These are phyloP conservation scores for Labeo rohita DNA, from an alignment of 2,113 vertebrate genomes.

Conservation along the genomic window DNA sequence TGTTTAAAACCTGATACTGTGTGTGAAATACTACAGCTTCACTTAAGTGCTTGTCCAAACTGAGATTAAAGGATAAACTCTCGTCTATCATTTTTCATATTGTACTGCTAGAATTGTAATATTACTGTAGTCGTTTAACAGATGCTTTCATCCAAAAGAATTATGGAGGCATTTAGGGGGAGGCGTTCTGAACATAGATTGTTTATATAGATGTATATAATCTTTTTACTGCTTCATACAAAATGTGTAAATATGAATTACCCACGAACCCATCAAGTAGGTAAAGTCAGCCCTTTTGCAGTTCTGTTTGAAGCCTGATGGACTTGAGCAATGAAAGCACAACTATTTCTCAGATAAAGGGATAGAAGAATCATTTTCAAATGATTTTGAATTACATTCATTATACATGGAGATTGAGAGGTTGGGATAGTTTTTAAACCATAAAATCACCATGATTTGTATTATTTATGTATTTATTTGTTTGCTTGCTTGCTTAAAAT, in stretches of 20 bases:
- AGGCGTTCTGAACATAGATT: no score
- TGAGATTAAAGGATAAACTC: not conserved
- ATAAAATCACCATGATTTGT: no score
- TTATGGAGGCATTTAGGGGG: not conserved
- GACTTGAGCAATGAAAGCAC: not conserved
- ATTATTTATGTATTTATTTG: no score
- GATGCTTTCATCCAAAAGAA: not conserved
- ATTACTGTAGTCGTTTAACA: not conserved
- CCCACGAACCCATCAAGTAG: not conserved
- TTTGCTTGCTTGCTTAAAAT: no score
- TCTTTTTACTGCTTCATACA: no score
- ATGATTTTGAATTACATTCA: no score
- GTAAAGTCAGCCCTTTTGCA: not conserved
- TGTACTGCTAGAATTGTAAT: not conserved
- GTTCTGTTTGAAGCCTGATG: not conserved
- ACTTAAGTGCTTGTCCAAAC: not conserved
- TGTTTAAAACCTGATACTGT: not conserved
- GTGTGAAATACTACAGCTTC: conserved; percentile 15
- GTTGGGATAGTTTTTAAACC: no score
- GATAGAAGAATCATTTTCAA: not conserved
- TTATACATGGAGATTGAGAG: no score
- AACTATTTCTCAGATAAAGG: not conserved
- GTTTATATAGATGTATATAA: no score
- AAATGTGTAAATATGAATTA: no score
- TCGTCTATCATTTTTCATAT: not conserved